Evolutionary conservation across 1,140 invertebrate genomes (phyloP), one percentile per base, ranked within the genome.

Genomic region (Apis florea): DNA sequence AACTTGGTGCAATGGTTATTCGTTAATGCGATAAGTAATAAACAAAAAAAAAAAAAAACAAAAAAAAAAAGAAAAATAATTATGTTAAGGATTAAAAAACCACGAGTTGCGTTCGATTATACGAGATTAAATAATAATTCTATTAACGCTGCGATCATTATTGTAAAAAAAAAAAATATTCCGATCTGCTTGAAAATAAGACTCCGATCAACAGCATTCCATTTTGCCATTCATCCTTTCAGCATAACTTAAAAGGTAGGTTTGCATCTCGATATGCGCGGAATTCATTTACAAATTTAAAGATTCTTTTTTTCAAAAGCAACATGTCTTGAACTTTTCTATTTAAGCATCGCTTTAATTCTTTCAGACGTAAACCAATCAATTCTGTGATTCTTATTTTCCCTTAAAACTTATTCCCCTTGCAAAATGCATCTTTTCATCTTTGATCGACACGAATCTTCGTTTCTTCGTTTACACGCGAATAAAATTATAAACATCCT

Each of bases 171-270:
- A 49, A 47, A 26, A 12, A 24, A 53, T 70, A 51, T 53, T 70
- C 49, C 26, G 24, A 51, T 66, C 49, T 51, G 73, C 26, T 74
- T 53, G 51, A 77, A 47, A 77, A 68, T 68, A 58, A 56, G 53
- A 59, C 68, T 63, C 49, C 58, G 49, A 79, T 63, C 49, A 63
- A 71, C 49, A 54, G 6, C 61, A 74, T 54, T 80, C 70, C 69
- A 66, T 63, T 74, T 64, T 64, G 78, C 59, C 70, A 56, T 56
- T 74, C 70, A 80, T 74, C 69, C 47, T 47, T 80, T 73, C 78
- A 66, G 31, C 58, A 19, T 79, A 51, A 53, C 4, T 78, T 26
- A 31, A 31, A 73, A 80, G 78, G 78, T 80, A 80, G 78, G 78
- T 80, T 49, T 71, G 67, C 51, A 31, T 69, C 74, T 59, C n/a